These are phyloP conservation scores for Lerista edwardsae DNA, from an alignment of 2,797 vertebrate genomes.

Conservation along the genomic window DNA sequence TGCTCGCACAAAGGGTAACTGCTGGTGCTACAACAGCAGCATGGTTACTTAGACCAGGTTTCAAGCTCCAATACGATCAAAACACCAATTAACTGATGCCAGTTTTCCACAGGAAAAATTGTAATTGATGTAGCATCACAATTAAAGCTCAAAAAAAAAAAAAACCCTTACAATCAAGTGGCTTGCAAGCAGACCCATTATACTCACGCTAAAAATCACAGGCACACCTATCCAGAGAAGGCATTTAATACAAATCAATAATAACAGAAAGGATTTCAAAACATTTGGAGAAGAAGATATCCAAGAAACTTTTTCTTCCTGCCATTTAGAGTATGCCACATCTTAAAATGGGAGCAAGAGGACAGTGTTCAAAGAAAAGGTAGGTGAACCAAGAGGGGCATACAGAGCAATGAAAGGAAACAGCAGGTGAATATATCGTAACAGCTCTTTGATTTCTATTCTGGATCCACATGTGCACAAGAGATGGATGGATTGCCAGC, in stretches of 20 bases:
- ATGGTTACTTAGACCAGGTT: not conserved
- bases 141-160: not conserved
- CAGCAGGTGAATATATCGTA: not conserved
- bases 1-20: not conserved
- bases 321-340: not conserved
- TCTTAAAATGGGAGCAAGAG: not conserved
- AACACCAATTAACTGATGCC: too few species aligned
- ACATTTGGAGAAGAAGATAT: not conserved
- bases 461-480: conserved; percentile 2
- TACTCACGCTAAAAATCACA: not conserved
- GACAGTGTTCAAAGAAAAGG: not conserved
- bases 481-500: conserved; percentile 35
- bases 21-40: not conserved
- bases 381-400: not conserved
- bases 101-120: not conserved
- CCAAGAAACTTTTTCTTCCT: not conserved
- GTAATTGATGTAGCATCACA: not conserved
- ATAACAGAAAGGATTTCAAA: not conserved
- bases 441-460: not conserved
- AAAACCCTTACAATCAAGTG: not conserved
- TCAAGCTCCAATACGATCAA: not conserved
- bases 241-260: not conserved
- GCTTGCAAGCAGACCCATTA: not conserved
- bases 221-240: not conserved
- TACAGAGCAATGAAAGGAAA: not conserved